Evolutionary conservation across 2,888 invertebrate genomes (phyloP), one percentile per base, ranked within the genome.

Genomic region (Archaeoteleia sp.): DNA sequence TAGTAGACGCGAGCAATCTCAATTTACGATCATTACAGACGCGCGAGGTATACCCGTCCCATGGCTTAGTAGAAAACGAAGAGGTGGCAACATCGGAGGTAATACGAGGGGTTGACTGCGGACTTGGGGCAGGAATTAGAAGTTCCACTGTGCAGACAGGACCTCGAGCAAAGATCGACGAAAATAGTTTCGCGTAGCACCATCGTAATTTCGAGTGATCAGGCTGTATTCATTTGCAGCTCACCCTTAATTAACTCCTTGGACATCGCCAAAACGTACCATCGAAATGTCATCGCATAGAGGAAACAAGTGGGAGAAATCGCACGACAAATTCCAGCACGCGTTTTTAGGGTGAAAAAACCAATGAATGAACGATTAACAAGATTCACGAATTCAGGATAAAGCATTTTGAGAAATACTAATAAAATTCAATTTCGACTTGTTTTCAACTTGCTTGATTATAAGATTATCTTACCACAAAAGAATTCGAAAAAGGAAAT

Each of bases 141-240:
- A 29, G n/a, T 29, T 29, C 20, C 42, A 23, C 2, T 40, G 40
- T 39, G 15, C 39, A 51, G 46, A 58, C 48, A 58, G 58, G 53
- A 25, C 37, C 30, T 37, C 49, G 45, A 46, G 35, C 45, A 58
- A 72, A 73, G 71, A 74, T 77, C 71, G 65, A 62, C 61, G 77
- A 78, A 77, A 78, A 79, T 76, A 78, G 76, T 77, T 78, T 49
- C 63, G 70, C 71, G 66, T 72, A 72, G 70, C 51, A 71, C 69
- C 60, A 70, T 62, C 71, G 74, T 67, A 76, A 79, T 77, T 78
- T 76, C 72, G 66, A 75, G 73, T 80, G 77, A 82, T 80, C 77
- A 81, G 74, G 70, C 69, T 73, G 77, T 75, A 82, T 80, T 81
- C 76, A 76, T 76, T 77, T 74, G 67, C 63, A 67, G 72, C 58